Evolutionary conservation across 2,888 invertebrate species (phyloP).

Genomic region (Drosophila mulleri): DNA sequence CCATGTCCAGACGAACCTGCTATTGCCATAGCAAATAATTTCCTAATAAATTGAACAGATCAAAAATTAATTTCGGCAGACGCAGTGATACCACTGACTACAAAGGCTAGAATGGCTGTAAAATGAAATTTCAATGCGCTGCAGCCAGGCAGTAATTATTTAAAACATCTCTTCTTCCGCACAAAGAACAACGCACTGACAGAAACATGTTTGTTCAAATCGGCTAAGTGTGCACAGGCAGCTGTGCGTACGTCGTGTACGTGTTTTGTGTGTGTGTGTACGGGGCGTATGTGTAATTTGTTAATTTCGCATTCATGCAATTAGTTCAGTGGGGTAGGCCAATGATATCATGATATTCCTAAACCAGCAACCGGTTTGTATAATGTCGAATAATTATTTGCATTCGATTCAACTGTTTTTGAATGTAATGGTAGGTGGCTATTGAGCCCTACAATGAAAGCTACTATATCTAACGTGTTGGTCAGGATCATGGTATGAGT

Average conservation of each 20-base stretch:
- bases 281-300: conserved; percentile 51
- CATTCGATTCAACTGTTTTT: conserved; percentile 48
- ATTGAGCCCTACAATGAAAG: background rate
- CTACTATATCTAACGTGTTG: conserved; percentile 15
- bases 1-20: conserved; percentile 22
- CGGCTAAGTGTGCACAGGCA: background rate
- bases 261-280: conserved; percentile 1
- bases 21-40: conserved; percentile 29
- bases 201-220: conserved; percentile 15
- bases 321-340: conserved; percentile 22
- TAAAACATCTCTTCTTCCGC: conserved; percentile 18
- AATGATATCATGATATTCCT: background rate
- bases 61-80: conserved; percentile 32
- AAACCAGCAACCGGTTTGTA: conserved; percentile 5
- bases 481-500: conserved; percentile 9
- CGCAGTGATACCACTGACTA: conserved; percentile 17
- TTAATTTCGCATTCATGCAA: conserved; percentile 58
- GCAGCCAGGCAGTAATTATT: conserved; percentile 40
- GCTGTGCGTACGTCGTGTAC: background rate
- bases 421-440: background rate
- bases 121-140: conserved; percentile 20
- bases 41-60: conserved; percentile 47
- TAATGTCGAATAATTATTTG: conserved; percentile 70
- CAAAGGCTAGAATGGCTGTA: conserved; percentile 7
- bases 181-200: conserved; percentile 21